These are phyloP conservation scores for Etheostoma cragini DNA, from an alignment of 2,113 vertebrate genomes.

Conservation along the genomic window DNA sequence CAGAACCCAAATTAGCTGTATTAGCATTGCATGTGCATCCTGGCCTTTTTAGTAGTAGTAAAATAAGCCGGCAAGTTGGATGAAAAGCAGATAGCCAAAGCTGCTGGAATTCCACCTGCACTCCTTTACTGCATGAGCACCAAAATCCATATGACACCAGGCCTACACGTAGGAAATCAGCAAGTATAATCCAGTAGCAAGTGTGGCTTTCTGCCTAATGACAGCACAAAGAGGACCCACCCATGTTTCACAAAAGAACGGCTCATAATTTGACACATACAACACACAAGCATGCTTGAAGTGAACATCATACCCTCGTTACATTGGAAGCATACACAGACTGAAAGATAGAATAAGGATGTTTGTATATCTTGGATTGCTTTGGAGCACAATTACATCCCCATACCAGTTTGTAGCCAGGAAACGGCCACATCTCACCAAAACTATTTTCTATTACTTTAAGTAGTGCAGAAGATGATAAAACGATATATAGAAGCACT, in stretches of 20 bases:
- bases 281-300: not conserved
- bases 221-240: not conserved
- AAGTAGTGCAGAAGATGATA: not conserved
- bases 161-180: not conserved
- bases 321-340: not conserved
- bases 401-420: not conserved
- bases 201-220: not conserved
- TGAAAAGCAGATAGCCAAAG: not conserved
- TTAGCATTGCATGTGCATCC: conserved; percentile 15
- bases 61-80: conserved; percentile 28
- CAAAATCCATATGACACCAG: not conserved
- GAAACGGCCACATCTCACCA: not conserved
- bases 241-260: not conserved
- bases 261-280: conserved; percentile 1
- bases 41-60: conserved; percentile 43
- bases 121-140: conserved; percentile 12
- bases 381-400: not conserved
- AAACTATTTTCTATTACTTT: not conserved
- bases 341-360: not conserved
- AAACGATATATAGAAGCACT: not conserved
- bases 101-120: conserved; percentile 7
- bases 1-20: conserved; percentile 18
- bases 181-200: conserved; percentile 11
- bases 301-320: not conserved
- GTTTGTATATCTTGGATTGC: not conserved